phyloP scores from a whole-genome alignment of 2,113 vertebrate genomes.

The Motacilla tschutschensis region DNA sequence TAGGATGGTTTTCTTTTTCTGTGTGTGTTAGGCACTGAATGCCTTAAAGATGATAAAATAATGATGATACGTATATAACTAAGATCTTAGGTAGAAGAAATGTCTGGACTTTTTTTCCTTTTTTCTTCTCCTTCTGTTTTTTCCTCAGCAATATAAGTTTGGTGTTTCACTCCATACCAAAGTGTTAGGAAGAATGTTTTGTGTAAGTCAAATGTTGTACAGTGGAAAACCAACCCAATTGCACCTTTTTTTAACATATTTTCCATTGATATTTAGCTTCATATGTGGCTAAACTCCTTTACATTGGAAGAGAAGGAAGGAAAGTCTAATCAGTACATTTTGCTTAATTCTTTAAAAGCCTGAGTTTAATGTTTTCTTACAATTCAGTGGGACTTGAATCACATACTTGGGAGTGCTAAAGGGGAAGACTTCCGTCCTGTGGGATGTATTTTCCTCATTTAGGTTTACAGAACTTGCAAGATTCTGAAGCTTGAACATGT shows the following conservation, averaged over 20 bases:
- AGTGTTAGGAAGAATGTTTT: neutral
- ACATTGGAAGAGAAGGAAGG: neutral
- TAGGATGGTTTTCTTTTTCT: neutral
- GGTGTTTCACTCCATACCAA: neutral
- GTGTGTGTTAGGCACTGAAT: neutral
- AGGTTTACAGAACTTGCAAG: neutral
- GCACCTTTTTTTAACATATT: neutral
- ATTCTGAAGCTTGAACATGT: neutral
- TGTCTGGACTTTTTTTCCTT: accelerated
- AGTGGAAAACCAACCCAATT: neutral
- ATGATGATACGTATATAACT: neutral
- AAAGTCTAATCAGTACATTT: neutral
- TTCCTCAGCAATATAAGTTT: neutral
- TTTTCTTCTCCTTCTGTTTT: neutral
- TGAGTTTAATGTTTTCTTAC: neutral
- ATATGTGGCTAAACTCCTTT: neutral
- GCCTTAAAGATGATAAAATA: neutral
- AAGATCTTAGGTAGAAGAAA: neutral
- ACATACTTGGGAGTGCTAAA: neutral
- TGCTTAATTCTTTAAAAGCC: neutral
- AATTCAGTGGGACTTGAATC: neutral
- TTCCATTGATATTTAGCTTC: neutral
- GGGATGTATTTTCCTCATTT: neutral
- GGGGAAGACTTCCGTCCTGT: neutral
- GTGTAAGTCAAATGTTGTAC: neutral